phyloP scores from a whole-genome alignment of 2,797 vertebrate species.

The Cygnus olor region DNA sequence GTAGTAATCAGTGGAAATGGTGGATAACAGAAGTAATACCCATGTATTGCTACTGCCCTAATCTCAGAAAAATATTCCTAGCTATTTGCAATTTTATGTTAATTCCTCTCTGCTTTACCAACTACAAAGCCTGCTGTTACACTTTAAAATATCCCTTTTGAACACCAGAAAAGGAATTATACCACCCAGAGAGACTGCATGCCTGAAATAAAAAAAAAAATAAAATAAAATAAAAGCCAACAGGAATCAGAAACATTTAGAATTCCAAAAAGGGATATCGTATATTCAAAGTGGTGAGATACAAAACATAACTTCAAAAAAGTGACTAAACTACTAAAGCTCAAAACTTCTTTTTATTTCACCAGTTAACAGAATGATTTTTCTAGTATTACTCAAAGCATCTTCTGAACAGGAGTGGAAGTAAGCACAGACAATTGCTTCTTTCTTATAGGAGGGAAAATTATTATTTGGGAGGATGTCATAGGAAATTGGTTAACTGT shows the following conservation, averaged over 20 bases:
- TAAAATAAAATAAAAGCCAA: neutral
- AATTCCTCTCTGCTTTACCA: neutral
- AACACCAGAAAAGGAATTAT: neutral
- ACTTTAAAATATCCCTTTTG: neutral
- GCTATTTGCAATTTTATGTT: neutral
- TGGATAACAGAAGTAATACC: neutral
- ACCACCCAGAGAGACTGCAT: neutral
- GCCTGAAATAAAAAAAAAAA: neutral
- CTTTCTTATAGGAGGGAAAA: neutral
- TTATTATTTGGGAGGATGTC: neutral
- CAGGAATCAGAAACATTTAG: neutral
- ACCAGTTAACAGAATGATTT: neutral
- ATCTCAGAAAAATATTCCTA: neutral
- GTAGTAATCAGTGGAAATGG: neutral
- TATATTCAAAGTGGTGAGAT: neutral
- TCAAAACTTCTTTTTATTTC: neutral
- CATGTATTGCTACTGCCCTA: neutral
- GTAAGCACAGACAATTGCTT: neutral
- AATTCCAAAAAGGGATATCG: neutral
- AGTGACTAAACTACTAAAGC: neutral
- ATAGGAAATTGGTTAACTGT: neutral
- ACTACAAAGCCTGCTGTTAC: neutral
- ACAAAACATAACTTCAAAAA: neutral
- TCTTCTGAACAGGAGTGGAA: neutral
- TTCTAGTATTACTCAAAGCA: neutral